phyloP scores from a whole-genome alignment of 1,140 invertebrate genomes.

The Lordiphosa clarofinis region DNA sequence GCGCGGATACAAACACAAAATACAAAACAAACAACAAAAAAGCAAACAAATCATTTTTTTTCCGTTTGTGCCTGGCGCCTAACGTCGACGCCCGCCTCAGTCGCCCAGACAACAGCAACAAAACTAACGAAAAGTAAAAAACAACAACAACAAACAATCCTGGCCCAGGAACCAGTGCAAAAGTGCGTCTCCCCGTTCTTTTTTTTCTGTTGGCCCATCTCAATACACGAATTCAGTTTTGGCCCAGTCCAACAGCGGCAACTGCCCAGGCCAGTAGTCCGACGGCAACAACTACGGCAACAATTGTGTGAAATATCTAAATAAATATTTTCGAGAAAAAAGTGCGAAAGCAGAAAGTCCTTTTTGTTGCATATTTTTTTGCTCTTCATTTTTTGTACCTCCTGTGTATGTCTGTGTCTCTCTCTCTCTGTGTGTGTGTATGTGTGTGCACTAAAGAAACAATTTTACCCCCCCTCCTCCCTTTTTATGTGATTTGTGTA shows the following conservation, averaged over 20 bases:
- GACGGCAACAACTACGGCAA: slow-evolving; percentile 16
- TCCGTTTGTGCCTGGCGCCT: no score
- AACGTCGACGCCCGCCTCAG: no score
- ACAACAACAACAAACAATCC: neutral
- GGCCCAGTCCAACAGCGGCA: no score
- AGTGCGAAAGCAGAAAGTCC: slow-evolving; percentile 13
- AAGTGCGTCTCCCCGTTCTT: neutral
- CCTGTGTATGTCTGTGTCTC: slow-evolving; percentile 4
- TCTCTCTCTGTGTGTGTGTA: slow-evolving; percentile 30
- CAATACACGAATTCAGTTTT: no score
- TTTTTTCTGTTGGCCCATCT: no score
- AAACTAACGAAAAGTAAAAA: neutral
- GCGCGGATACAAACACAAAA: slow-evolving; percentile 53
- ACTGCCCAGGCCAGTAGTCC: neutral
- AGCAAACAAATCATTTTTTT: slow-evolving; percentile 13
- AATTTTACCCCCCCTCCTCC: slow-evolving; percentile 1
- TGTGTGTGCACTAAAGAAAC: no score
- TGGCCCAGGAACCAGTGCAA: slow-evolving; percentile 12
- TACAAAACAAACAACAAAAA: slow-evolving; percentile 19
- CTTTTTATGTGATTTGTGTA: slow-evolving; percentile 1
- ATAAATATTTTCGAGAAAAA: no score
- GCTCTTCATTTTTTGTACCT: slow-evolving; percentile 30
- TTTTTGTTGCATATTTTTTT: slow-evolving; percentile 45
- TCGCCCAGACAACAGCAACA: slow-evolving; percentile 4
- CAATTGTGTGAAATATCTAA: slow-evolving; percentile 4